Base-by-base conservation (phyloP, 2,113 vertebrate genomes). In the Oreochromis spilurus region DNA sequence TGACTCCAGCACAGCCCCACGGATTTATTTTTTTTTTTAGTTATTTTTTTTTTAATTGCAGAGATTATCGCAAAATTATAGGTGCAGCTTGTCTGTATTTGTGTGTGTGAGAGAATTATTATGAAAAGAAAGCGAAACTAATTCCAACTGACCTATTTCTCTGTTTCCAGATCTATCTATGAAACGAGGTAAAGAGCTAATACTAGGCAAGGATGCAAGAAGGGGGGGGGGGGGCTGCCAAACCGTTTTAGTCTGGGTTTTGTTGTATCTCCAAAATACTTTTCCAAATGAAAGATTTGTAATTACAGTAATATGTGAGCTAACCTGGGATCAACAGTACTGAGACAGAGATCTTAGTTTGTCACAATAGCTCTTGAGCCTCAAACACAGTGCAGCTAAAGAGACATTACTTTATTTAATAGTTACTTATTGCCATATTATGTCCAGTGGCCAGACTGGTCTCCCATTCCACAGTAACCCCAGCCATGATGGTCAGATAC, bases 1-100 rank as follows among this genome's bases (percentile, higher is more conserved):
- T 29, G 40, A 48, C 21, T 75, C 67, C 16, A 40, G n/a, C n/a
- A 40, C 38, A 70, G 65, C 36, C n/a, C 65, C n/a, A 43, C 1
- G 6, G 12, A 5, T 9, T 13, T 14, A 1, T 2, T 70, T 9
- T 14, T 9, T 14, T 4, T 3, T 8, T 67, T 13, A 40, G 0
- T 14, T 29, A 2, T 34, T 57, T 38, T 24, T 1, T 9, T 2
- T 67, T 67, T 14, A 34, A 40, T 40, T 67, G 11, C 19, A 67
- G 34, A 11, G 50, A n/a, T 7, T 40, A 70, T 40, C 3, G 3
- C 62, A 70, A 70, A 70, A 40, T 43, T 9, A 0, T 70, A 43
- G 21, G 38, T 43, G 38, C 36, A 24, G 13, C n/a, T 70, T 70
- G 11, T 43, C 12, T 70, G n/a, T 9, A 43, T 70, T 70, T 36